A percentile compares a stretch with the other conserved stretches of the same genome.
Evolutionary conservation across 2,797 vertebrate species (phyloP).

Genomic region (Sciurus vulgaris): DNA sequence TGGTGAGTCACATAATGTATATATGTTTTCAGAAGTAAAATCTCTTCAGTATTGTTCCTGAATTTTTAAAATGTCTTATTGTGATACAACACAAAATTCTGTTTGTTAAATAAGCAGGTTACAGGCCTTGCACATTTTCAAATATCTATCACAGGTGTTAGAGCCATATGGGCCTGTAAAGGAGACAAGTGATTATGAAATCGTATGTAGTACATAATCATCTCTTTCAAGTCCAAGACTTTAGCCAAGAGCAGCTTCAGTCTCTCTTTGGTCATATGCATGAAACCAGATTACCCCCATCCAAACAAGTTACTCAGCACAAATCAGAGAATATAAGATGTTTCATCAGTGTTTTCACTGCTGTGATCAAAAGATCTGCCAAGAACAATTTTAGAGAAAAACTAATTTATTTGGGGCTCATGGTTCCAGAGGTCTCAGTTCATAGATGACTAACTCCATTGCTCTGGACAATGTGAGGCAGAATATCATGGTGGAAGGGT

Average conservation of each 20-base stretch:
- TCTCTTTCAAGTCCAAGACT: not conserved
- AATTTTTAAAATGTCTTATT: conserved; percentile 32
- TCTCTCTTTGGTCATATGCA: not conserved
- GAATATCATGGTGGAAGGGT: too few relatives aligned
- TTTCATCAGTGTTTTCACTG: too few relatives aligned
- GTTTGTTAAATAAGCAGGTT: not conserved
- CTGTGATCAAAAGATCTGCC: too few relatives aligned
- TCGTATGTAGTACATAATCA: not conserved
- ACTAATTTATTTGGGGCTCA: too few relatives aligned
- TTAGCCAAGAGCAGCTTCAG: not conserved
- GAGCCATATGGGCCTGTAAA: not conserved
- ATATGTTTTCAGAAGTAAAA: conserved; percentile 62
- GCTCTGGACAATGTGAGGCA: too few relatives aligned
- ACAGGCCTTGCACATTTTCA: not conserved
- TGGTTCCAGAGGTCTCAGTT: too few relatives aligned
- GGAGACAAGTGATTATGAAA: not conserved
- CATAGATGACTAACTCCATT: too few relatives aligned
- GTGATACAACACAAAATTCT: not conserved
- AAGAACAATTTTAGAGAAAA: too few relatives aligned
- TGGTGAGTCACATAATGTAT: not conserved
- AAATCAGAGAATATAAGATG: not conserved
- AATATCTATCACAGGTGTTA: not conserved
- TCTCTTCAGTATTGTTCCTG: conserved; percentile 9
- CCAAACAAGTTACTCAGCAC: not conserved
- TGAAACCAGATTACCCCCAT: not conserved